Base-by-base conservation (phyloP, 2,113 vertebrate species). In the Colinus virginianus region DNA sequence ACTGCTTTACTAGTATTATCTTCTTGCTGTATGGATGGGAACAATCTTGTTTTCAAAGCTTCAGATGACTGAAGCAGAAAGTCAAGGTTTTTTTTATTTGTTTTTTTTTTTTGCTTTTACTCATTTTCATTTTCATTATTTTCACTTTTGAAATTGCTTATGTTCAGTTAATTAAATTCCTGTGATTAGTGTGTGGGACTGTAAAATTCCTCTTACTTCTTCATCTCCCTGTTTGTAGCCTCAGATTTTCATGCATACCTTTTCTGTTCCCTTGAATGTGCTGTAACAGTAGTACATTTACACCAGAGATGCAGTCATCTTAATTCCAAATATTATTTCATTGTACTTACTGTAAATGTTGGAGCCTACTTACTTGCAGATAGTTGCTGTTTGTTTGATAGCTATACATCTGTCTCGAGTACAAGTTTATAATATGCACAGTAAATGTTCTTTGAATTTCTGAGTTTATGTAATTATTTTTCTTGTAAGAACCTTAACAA, bases 161-260 rank as follows among this genome's bases (percentile, higher is more conserved):
- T 56, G 67, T 74, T 55, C 10, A 32, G 2, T 13, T 6, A 32
- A 45, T 7, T 10, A 74, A 10, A 4, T 58, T 58, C 53, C 26
- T 63, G 6, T 30, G 9, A 6, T 77, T 1, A 67, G 2, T 23
- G 0, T 49, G 21, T 4, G n/a, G 8, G 16, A 16, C 1, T 48
- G 2, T 18, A 22, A 4, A 5, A 51, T 63, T 64, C 9, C 2
- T 25, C 34, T 34, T 25, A 15, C 1, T 74, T 68, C 38, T 8
- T 72, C 3, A 7, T 58, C 72, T 64, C 17, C 18, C 13, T 45
- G 28, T 16, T n/a, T 77, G n/a, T 40, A 77, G 28, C 17, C 19
- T 63, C 28, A 64, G 15, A 34, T 79, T 66, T 64, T 69, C 11
- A 72, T 79, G 13, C 7, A 23, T 18, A 1, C 18, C 3, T 80